Base-by-base conservation (phyloP, 2,113 vertebrate genomes). In the Peromyscus leucopus region DNA sequence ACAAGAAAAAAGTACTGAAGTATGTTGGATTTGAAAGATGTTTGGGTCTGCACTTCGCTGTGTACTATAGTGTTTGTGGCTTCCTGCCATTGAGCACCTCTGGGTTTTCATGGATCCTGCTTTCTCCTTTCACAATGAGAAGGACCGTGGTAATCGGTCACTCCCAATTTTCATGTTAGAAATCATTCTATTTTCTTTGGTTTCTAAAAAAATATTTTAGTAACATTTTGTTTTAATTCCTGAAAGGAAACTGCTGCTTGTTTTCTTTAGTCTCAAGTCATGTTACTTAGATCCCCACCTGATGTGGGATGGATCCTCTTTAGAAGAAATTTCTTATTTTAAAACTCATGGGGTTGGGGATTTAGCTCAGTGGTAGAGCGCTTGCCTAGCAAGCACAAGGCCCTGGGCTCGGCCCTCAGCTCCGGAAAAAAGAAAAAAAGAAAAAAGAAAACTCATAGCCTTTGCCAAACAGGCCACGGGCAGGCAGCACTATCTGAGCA, bases 251-350 rank as follows among this genome's bases (percentile, higher is more conserved):
- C 59, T 31, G 3, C 69, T 36, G 16, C 57, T 61, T 84, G 2
- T 33, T 33, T 67, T 88, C 71, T 31, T 83, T 51, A 61, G 46
- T 39, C 87, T 95, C 19, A 33, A 42, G 12, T 87, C 7, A 21
- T 65, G 51, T 90, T 72, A 87, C 65, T 59, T 67, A 79, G 46
- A 72, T n/a, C 21, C 79, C 79, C n/a, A 28, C 69, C 84, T 74
- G 63, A 65, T 89, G 91, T 65, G 61, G 42, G 61, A 76, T 86
- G 36, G 33, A 5, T 83, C 36, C 42, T 89, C 69, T 79, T 69
- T 48, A 95, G 72, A 76, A 89, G 80, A 83, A 63, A 71, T 24
- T 87, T 94, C 83, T 90, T 79, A 65, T 89, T 92, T 95, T 78
- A 94, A 63, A 96, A 92, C 39, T 46, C 48, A 7, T n/a, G 42